Conservation (phyloP, 2,113 vertebrate species). For the Cercocebus atys region DNA sequence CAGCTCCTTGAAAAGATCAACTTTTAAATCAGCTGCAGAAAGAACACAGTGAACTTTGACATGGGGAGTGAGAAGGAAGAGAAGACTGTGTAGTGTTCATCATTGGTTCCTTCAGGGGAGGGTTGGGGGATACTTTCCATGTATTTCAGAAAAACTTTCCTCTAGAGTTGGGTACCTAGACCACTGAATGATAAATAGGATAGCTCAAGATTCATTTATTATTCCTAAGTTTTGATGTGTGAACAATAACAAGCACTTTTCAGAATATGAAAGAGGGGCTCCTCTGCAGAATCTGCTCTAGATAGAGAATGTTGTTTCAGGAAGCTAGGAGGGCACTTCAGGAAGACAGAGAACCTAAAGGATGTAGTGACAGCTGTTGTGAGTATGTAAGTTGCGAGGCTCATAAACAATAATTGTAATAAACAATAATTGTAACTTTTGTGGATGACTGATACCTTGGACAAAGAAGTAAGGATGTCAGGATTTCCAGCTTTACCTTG, state of each 20-base stretch:
- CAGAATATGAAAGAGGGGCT: not conserved
- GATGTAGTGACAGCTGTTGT: not conserved
- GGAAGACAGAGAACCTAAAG: not conserved
- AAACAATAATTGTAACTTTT: conserved; percentile 24
- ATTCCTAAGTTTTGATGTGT: conserved; percentile 37
- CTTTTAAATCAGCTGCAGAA: conserved; percentile 46
- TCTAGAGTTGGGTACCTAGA: not conserved
- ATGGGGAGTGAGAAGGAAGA: not conserved
- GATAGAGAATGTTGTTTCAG: not conserved
- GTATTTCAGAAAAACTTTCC: conserved; percentile 28
- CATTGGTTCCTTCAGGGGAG: conserved; percentile 28
- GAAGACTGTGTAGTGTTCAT: not conserved
- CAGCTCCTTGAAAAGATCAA: conserved; percentile 61
- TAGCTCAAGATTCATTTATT: conserved; percentile 10
- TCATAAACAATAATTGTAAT: not conserved
- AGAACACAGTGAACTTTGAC: conserved; percentile 52
- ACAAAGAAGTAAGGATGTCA: not conserved
- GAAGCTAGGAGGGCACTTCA: not conserved
- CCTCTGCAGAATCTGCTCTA: not conserved
- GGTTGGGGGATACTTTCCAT: not conserved
- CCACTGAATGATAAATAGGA: conserved; percentile 52
- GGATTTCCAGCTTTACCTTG: not conserved
- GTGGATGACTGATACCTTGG: not conserved
- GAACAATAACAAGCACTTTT: conserved; percentile 24
- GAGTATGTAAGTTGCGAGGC: conserved; percentile 13